Percentiles rank a stretch among this genome's conserved stretches.
These are phyloP conservation scores for Adelosebastes latens DNA, from an alignment of 2,797 vertebrate species.

Conservation along the genomic window DNA sequence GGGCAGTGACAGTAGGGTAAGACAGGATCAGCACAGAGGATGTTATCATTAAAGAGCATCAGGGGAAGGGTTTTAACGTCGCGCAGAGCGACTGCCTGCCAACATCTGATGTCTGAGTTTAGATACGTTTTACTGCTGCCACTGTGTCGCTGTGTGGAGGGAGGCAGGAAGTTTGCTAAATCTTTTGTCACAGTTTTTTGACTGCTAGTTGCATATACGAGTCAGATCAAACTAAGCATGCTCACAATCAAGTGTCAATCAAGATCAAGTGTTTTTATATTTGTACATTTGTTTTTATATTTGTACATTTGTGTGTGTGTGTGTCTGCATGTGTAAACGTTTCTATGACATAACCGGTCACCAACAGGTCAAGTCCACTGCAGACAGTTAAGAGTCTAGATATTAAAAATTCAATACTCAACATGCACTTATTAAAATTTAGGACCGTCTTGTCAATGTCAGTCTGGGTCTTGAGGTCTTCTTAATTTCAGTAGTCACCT, in stretches of 20 bases:
- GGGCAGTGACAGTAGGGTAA: constrained; percentile 52
- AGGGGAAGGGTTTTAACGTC: constrained; percentile 17
- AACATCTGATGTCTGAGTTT: constrained; percentile 8
- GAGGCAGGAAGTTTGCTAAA: neutral
- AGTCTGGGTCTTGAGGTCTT: neutral
- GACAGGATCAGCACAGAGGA: constrained; percentile 56
- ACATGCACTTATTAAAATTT: neutral
- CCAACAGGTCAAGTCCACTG: neutral
- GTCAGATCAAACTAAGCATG: neutral
- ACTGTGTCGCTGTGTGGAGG: neutral
- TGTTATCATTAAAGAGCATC: constrained; percentile 55
- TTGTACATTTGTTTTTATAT: neutral
- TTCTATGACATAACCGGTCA: neutral
- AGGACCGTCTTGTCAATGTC: neutral
- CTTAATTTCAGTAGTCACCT: neutral
- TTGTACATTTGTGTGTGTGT: neutral
- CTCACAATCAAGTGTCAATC: no score
- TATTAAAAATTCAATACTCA: neutral
- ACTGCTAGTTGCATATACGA: neutral
- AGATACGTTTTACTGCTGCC: neutral
- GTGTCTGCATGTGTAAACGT: neutral
- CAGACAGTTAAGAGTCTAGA: neutral
- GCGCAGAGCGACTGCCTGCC: neutral
- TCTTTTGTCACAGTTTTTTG: neutral
- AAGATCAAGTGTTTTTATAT: neutral